Percentiles rank a stretch among this genome's conserved stretches.
phyloP scores from a whole-genome alignment of 2,113 vertebrate genomes.

The Percopsis transmontana region DNA sequence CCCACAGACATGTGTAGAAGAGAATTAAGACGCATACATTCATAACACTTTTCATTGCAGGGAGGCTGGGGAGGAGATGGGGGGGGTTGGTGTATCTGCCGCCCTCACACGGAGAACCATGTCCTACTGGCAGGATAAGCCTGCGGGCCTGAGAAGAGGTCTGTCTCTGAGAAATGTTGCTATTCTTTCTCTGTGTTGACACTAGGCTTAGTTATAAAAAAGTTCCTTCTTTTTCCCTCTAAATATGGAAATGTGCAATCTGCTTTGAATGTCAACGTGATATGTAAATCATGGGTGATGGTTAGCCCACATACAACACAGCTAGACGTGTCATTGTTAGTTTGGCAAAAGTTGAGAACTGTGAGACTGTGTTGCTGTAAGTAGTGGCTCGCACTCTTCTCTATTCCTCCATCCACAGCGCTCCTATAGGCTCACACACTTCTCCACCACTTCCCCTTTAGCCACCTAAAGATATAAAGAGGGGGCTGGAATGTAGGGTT shows the following conservation, averaged over 20 bases:
- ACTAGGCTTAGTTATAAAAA: background rate
- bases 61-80: constrained; percentile 56
- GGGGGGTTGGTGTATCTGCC: constrained; percentile 54
- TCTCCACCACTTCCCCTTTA: too few relatives aligned
- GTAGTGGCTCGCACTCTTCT: too few relatives aligned
- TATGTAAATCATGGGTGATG: too few relatives aligned
- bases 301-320: too few relatives aligned
- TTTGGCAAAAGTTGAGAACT: too few relatives aligned
- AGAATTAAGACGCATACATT: constrained; percentile 83
- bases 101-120: constrained; percentile 63
- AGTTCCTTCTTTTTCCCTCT: background rate
- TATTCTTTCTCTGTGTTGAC: constrained; percentile 4
- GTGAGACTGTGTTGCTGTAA: too few relatives aligned
- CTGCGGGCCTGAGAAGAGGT: constrained; percentile 36
- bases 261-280: too few relatives aligned
- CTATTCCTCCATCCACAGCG: too few relatives aligned
- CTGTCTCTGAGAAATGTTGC: constrained; percentile 21
- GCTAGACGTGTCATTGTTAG: too few relatives aligned
- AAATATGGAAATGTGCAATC: constrained; percentile 5
- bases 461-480: too few relatives aligned
- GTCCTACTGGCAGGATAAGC: constrained; percentile 42
- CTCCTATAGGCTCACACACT: too few relatives aligned
- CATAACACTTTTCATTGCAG: constrained; percentile 79
- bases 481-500: too few relatives aligned
- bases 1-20: constrained; percentile 75